A percentile compares a stretch with the other conserved stretches of the same genome.
Conservation (phyloP, 64 coral and sea anemone genomes). For the Dendronephthya gigantea region DNA sequence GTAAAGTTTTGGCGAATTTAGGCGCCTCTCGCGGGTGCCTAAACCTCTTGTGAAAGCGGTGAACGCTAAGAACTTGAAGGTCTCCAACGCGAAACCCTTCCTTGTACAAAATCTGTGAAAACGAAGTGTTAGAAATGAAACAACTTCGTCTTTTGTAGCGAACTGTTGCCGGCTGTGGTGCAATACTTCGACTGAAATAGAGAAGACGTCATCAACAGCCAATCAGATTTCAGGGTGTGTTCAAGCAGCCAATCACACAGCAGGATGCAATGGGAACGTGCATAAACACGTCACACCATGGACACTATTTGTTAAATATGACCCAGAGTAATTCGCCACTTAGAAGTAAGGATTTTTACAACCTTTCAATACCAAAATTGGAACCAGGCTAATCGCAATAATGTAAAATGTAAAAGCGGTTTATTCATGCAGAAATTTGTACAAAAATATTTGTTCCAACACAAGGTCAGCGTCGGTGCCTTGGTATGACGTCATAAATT, state of each 20-base stretch:
- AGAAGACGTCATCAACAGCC: conserved; percentile 8
- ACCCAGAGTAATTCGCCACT: too few relatives aligned
- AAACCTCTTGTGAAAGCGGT: background rate
- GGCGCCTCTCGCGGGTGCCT: background rate
- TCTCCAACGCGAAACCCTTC: background rate
- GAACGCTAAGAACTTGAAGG: background rate
- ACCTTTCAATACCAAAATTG: too few relatives aligned
- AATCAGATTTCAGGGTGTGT: background rate
- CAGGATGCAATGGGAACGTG: background rate
- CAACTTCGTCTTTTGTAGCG: background rate
- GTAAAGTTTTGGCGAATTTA: background rate
- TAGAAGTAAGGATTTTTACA: too few relatives aligned
- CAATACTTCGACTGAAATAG: conserved; percentile 2
- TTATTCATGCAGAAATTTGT: too few relatives aligned
- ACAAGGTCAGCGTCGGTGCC: too few relatives aligned
- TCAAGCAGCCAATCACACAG: background rate
- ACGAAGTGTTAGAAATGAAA: background rate
- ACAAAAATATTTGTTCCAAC: too few relatives aligned
- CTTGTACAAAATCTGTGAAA: background rate
- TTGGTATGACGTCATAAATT: too few relatives aligned
- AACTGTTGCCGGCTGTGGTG: background rate
- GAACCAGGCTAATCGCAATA: too few relatives aligned
- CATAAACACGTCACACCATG: too few relatives aligned
- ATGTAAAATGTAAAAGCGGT: too few relatives aligned
- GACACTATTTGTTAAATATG: too few relatives aligned